Conservation (phyloP, 2,888 invertebrate species). For the Andrena bicolor region DNA sequence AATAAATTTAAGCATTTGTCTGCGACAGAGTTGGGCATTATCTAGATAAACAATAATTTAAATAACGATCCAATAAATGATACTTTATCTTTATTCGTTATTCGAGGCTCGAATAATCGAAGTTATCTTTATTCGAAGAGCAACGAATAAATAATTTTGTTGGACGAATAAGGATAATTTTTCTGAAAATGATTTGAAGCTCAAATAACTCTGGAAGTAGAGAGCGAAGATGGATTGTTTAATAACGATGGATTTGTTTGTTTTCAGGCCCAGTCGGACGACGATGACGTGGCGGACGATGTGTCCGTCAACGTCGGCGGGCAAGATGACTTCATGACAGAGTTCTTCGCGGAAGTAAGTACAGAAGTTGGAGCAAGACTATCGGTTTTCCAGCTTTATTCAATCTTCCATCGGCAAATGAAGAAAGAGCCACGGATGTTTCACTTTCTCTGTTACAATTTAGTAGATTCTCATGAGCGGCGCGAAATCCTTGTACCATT, state of each 20-base stretch:
- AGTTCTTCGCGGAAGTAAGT: slow-evolving; percentile 99
- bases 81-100: too few species aligned
- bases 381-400: too few species aligned
- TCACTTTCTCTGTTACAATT: slow-evolving; percentile 1
- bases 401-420: too few species aligned
- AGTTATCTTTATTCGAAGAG: too few species aligned
- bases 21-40: too few species aligned
- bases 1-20: neutral
- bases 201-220: too few species aligned
- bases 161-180: too few species aligned
- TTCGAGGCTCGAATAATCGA: too few species aligned
- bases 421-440: neutral
- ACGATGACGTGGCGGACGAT: slow-evolving; percentile 97
- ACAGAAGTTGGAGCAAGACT: neutral
- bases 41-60: too few species aligned
- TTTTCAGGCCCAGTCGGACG: slow-evolving; percentile 98
- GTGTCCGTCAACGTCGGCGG: slow-evolving; percentile 98
- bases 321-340: slow-evolving; percentile 98
- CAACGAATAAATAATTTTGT: too few species aligned
- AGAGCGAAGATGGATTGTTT: neutral
- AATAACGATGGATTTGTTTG: slow-evolving; percentile 12
- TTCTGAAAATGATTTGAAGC: too few species aligned
- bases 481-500: neutral
- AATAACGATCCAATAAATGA: too few species aligned
- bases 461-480: neutral